A percentile compares a stretch with the other conserved stretches of the same genome.
phyloP scores from a whole-genome alignment of 2,888 invertebrate genomes.

The Mermis nigrescens region DNA sequence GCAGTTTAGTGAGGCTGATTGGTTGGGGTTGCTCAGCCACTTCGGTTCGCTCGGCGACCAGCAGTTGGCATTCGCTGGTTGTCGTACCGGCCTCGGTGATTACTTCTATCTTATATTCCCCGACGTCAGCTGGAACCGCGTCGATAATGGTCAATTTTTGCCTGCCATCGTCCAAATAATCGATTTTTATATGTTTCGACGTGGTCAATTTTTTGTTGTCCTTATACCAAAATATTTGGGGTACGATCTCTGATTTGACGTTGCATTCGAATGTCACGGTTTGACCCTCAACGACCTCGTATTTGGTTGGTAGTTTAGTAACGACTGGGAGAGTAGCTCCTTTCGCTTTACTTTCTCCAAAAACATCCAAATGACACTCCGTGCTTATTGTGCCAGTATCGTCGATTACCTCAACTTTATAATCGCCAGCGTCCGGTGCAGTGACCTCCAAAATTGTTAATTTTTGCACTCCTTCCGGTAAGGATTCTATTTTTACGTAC shows the following conservation, averaged over 20 bases:
- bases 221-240: constrained; percentile 41
- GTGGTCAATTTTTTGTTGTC: constrained; percentile 69
- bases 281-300: constrained; percentile 37
- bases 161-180: constrained; percentile 63
- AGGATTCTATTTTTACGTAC: constrained; percentile 46
- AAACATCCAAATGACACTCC: no score
- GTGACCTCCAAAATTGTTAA: constrained; percentile 54
- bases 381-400: no score
- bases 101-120: constrained; percentile 30
- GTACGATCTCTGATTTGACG: constrained; percentile 22
- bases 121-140: constrained; percentile 52
- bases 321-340: no score
- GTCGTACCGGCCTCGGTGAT: constrained; percentile 32
- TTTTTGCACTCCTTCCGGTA: constrained; percentile 56
- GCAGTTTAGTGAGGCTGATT: no score
- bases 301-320: constrained; percentile 51
- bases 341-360: no score
- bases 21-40: no score
- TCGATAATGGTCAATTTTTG: constrained; percentile 71
- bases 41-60: no score
- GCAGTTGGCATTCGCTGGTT: constrained; percentile 20
- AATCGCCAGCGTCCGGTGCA: constrained; percentile 44
- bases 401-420: constrained; percentile 47
- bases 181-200: constrained; percentile 57
- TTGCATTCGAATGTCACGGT: constrained; percentile 18